These are phyloP conservation scores for Brachionus koreanus DNA, from an alignment of 1,140 invertebrate genomes.

Conservation along the genomic window DNA sequence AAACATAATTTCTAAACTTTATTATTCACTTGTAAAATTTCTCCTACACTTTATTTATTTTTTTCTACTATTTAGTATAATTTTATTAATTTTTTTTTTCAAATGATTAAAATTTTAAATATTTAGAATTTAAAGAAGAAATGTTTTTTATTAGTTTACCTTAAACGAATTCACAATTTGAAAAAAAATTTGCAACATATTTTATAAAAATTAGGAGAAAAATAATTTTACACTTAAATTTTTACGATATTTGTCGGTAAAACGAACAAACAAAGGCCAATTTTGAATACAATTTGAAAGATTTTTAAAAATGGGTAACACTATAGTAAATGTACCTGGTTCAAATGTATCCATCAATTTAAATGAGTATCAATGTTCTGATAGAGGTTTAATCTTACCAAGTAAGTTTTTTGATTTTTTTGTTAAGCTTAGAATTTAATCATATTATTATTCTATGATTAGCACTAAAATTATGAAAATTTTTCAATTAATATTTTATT, in stretches of 20 bases:
- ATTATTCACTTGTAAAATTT: not conserved
- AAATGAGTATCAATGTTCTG: conserved; percentile 56
- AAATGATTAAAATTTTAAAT: not conserved
- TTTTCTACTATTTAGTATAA: not conserved
- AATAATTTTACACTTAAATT: not conserved
- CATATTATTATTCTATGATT: not conserved
- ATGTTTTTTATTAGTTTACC: not conserved
- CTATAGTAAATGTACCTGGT: not conserved
- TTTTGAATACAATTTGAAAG: not conserved
- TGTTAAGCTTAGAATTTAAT: not conserved
- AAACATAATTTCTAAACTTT: not conserved
- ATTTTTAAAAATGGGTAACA: conserved; percentile 24
- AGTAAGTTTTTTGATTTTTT: conserved; percentile 11
- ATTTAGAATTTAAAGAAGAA: not conserved
- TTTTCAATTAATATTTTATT: not conserved
- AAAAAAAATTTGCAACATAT: not conserved
- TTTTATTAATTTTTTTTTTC: not conserved
- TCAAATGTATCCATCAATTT: conserved; percentile 45
- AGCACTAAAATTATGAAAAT: not conserved
- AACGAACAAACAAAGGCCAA: not conserved
- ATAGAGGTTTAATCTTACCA: conserved; percentile 62
- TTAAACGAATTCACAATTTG: not conserved
- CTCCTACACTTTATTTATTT: not conserved
- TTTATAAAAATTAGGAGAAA: not conserved
- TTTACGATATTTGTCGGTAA: not conserved